A percentile compares a stretch with the other conserved stretches of the same genome.
These are phyloP conservation scores for Antrozous pallidus DNA, from an alignment of 2,797 vertebrate genomes.

Conservation along the genomic window DNA sequence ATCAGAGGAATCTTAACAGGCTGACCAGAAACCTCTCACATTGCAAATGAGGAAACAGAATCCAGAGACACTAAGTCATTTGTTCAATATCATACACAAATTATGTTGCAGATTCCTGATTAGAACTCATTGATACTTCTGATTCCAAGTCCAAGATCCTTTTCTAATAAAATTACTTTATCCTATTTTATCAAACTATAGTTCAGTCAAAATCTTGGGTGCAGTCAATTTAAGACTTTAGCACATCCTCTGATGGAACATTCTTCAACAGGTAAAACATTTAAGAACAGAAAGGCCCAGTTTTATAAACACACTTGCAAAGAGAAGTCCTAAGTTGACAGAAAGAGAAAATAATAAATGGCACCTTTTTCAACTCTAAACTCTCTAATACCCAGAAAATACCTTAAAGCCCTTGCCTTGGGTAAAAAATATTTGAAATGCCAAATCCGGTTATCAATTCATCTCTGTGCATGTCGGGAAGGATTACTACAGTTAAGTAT, in stretches of 20 bases:
- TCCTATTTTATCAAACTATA: conserved; percentile 10
- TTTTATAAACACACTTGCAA: conserved; percentile 57
- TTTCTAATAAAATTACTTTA: neutral
- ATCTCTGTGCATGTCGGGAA: conserved; percentile 54
- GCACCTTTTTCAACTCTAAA: conserved; percentile 73
- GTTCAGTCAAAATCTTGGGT: conserved; percentile 11
- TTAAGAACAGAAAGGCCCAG: conserved; percentile 56
- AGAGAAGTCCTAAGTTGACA: conserved; percentile 66
- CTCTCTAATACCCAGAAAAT: conserved; percentile 74
- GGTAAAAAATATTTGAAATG: conserved; percentile 74
- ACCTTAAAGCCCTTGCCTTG: conserved; percentile 73
- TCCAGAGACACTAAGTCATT: neutral
- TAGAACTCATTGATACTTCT: conserved; percentile 7
- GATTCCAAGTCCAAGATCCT: neutral
- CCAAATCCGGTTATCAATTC: conserved; percentile 62
- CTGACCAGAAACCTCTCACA: neutral
- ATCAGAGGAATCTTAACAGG: neutral
- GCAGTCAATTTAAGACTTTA: conserved; percentile 21
- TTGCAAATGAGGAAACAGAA: neutral
- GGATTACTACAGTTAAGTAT: conserved; percentile 60
- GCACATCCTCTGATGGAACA: neutral
- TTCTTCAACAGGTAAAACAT: conserved; percentile 60
- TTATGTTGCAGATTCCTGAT: neutral
- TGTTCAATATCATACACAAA: neutral
- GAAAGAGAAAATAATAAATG: conserved; percentile 74